Conservation (phyloP, 2,888 invertebrate genomes). For the Strigamia transsilvanica region DNA sequence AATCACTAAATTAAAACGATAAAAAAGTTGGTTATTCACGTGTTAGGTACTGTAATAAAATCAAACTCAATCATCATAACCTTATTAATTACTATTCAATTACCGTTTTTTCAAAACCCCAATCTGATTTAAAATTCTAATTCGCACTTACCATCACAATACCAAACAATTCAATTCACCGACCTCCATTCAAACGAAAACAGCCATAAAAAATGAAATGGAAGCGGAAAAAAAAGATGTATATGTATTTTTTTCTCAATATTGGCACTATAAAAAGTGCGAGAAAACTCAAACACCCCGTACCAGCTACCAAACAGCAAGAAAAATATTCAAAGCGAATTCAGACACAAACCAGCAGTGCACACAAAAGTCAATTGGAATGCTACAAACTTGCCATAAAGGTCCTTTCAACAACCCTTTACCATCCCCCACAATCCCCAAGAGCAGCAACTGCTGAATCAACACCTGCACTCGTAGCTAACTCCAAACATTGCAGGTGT, state of each 20-base stretch:
- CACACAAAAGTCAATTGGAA: slow-evolving; percentile 48
- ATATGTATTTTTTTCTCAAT: background rate
- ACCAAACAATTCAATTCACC: slow-evolving; percentile 11
- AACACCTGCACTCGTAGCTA: slow-evolving; percentile 43
- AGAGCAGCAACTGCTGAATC: slow-evolving; percentile 35
- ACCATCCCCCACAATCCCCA: slow-evolving; percentile 16
- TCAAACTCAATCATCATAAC: background rate
- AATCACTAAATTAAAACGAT: no score
- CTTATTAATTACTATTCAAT: slow-evolving; percentile 8
- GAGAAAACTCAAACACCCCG: slow-evolving; percentile 8
- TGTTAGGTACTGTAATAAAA: background rate
- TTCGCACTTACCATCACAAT: background rate
- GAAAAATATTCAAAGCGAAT: slow-evolving; percentile 43
- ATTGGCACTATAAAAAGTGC: background rate
- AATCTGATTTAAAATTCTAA: background rate
- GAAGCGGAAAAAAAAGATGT: background rate
- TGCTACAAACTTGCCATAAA: slow-evolving; percentile 43
- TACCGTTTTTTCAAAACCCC: background rate
- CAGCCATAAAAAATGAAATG: background rate
- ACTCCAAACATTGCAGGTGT: slow-evolving; percentile 45
- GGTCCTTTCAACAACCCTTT: slow-evolving; percentile 32
- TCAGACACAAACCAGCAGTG: slow-evolving; percentile 27
- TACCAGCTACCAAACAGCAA: background rate
- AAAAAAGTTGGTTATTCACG: no score
- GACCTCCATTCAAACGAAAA: background rate